Base-by-base conservation (phyloP, 2,113 vertebrate species). In the Antennarius striatus region DNA sequence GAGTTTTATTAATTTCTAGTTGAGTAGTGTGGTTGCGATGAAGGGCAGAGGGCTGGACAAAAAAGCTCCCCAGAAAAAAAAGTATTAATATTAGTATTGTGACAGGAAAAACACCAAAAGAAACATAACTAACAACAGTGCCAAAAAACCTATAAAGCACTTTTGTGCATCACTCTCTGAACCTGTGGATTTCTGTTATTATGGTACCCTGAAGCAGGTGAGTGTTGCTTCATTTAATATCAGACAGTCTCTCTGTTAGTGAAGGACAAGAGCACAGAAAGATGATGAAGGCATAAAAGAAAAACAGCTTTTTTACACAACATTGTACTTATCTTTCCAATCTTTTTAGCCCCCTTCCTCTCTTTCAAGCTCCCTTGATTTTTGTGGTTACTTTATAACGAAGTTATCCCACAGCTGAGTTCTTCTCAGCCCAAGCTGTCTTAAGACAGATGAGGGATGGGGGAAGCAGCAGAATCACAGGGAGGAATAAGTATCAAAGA, bases 351-450 rank as follows among this genome's bases (percentile, higher is more conserved):
- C 48, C 17, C 16, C 36, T 39, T 50, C 56, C 52, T 67, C 29
- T 63, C 68, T 86, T 80, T 79, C 75, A 79, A 73, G 63, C 78
- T 80, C 75, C 66, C 66, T 79, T 48, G 30, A 79, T 81, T 81
- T 81, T 78, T 77, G 56, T 30, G 55, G 70, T 80, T 78, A 68
- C 68, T 73, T 84, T 85, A 75, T 78, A 80, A 84, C 84, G 72
- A 88, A 85, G 82, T 80, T 78, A 81, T 80, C 76, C 83, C 70
- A 77, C 65, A 68, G 79, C 72, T 77, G 71, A 84, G 71, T 71
- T 81, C 61, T 68, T 73, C 67, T 79, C 61, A 71, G 73, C 66
- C 48, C 56, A 17, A 64, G 80, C 64, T 53, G 51, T 83, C 66
- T 80, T 72, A 63, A 86, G 65, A 80, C 56, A 68, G 72, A 68